Conservation (phyloP, 2,888 invertebrate species). For the Lysandra coridon region DNA sequence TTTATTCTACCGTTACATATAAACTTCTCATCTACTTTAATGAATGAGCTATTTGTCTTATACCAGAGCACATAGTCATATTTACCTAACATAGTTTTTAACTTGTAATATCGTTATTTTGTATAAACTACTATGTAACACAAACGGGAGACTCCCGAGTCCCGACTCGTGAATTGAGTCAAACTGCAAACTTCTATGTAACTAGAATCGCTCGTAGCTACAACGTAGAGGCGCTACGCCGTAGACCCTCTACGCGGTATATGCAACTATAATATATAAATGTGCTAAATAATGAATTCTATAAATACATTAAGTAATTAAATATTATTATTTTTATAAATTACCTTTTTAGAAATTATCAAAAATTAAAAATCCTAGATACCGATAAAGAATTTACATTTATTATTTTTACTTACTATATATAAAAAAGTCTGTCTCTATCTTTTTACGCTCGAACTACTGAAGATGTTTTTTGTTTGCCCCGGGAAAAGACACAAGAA, state of each 20-base stretch:
- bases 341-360: not conserved
- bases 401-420: too few species aligned
- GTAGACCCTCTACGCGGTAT: not conserved
- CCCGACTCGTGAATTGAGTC: not conserved
- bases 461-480: too few species aligned
- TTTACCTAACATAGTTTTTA: not conserved
- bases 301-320: too few species aligned
- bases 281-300: too few species aligned
- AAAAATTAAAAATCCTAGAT: too few species aligned
- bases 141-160: not conserved
- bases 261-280: not conserved
- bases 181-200: slow-evolving; percentile 6
- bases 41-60: too few species aligned
- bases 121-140: not conserved
- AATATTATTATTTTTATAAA: not conserved
- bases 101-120: not conserved
- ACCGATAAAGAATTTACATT: too few species aligned
- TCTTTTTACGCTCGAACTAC: too few species aligned
- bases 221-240: not conserved
- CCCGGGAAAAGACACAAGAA: too few species aligned
- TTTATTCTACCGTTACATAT: too few species aligned
- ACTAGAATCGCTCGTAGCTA: slow-evolving; percentile 13
- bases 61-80: not conserved
- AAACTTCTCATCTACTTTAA: too few species aligned
- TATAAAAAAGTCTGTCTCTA: too few species aligned